Evolutionary conservation across 64 coral and sea anemone species (phyloP), one percentile per base, ranked within the genome.

Genomic region (Montipora cactus): DNA sequence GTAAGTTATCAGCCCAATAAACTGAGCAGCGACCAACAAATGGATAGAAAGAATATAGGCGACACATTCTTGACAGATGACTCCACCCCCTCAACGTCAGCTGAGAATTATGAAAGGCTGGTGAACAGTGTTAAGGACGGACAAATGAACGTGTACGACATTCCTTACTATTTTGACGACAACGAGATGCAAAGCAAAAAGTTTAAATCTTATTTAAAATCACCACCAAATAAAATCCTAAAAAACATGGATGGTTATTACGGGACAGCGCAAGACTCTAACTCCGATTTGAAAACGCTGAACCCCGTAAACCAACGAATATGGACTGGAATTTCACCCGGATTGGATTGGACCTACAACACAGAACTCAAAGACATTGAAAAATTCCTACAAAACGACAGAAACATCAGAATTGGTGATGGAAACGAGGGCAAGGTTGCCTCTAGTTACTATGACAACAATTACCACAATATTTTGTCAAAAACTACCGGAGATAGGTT

Each of bases 111-210:
- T 86, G 64, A 86, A 21, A 72, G 18, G 66, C 61, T 86, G 19
- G 16, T 73, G 1, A 37, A 14, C 7, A 86, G 16, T 10, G 71
- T 86, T 47, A 22, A 71, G 15, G 46, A 19, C 4, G 82, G 67
- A 49, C 46, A 72, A 51, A 50, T 86, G 82, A 67, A 67, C 37
- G 59, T 84, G 25, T 84, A 84, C 28, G 81, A 58, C 67, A 28
- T 84, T 16, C 82, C 82, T 49, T 48, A 71, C 18, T 48, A 71
- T 7, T 71, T 71, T 51, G 46, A 51, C 7, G 46, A 50, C 16
- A 19, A 86, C 20, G 44, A 86, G 13, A 16, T 13, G 12, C 15
- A 69, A 7, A 44, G 14, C 6, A 8, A 61, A 8, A 25, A 2
- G 45, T 66, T 21, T 67, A 67, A 62, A 13, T 45, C 81, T 18